These are phyloP conservation scores for Hucho hucho DNA, from an alignment of 2,113 vertebrate species.

Conservation along the genomic window DNA sequence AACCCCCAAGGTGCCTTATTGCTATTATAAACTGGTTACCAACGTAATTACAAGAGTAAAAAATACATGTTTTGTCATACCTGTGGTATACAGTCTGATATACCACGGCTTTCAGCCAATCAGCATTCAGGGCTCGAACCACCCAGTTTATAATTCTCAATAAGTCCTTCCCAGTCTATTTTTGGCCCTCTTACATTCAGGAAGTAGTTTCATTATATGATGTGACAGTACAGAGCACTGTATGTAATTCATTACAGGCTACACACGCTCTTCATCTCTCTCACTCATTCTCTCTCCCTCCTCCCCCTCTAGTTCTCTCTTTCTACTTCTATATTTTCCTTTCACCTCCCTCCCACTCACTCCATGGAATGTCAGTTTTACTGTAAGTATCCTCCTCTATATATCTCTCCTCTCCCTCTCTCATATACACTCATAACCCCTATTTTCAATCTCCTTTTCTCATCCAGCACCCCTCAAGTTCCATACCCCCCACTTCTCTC, in stretches of 20 bases:
- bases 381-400: background rate
- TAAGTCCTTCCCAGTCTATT: conserved; percentile 39
- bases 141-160: background rate
- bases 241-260: background rate
- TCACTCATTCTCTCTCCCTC: background rate
- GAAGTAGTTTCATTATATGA: background rate
- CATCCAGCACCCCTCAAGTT: background rate
- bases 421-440: background rate
- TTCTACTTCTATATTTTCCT: conserved; percentile 2
- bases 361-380: background rate
- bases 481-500: background rate
- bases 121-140: no score
- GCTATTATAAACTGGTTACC: no score
- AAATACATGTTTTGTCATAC: no score
- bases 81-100: no score
- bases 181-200: conserved; percentile 31
- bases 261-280: background rate
- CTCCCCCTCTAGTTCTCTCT: background rate
- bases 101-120: no score
- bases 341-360: background rate
- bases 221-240: background rate
- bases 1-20: no score
- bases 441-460: background rate
- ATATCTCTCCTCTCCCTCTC: background rate
- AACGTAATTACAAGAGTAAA: no score